Percentiles rank a stretch among this genome's conserved stretches.
These are phyloP conservation scores for Zaprionus gabonicus DNA, from an alignment of 1,140 invertebrate species.

Conservation along the genomic window DNA sequence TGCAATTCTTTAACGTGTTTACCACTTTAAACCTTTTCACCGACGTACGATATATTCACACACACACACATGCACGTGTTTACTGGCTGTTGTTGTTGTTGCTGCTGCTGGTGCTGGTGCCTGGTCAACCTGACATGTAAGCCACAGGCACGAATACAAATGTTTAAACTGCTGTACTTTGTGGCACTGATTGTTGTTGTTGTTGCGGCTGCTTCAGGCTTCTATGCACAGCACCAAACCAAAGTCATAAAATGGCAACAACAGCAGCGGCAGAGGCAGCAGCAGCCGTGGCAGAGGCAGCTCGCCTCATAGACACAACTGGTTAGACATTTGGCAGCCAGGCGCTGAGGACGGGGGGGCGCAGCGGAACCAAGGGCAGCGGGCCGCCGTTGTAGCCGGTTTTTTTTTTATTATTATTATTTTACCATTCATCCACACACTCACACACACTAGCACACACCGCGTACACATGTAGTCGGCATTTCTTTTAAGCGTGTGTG, in stretches of 20 bases:
- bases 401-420: slow-evolving; percentile 50
- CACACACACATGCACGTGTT: slow-evolving; percentile 2
- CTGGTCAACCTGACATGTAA: slow-evolving; percentile 74
- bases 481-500: slow-evolving; percentile 55
- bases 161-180: slow-evolving; percentile 70
- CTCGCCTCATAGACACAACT: slow-evolving; percentile 54
- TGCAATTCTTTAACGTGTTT: slow-evolving; percentile 50
- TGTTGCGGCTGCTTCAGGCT: slow-evolving; percentile 57
- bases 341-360: slow-evolving; percentile 8
- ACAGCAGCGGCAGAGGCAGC: slow-evolving; percentile 24
- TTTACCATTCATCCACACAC: slow-evolving; percentile 44
- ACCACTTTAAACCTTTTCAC: slow-evolving; percentile 37
- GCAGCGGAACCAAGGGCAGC: slow-evolving; percentile 23
- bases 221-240: slow-evolving; percentile 68
- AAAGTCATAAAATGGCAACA: slow-evolving; percentile 65
- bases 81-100: slow-evolving; percentile 12
- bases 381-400: slow-evolving; percentile 44
- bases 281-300: slow-evolving; percentile 16
- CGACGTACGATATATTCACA: neutral
- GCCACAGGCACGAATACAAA: slow-evolving; percentile 76
- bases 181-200: slow-evolving; percentile 52
- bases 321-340: slow-evolving; percentile 53
- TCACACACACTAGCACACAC: slow-evolving; percentile 9
- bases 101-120: slow-evolving; percentile 9
- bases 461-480: slow-evolving; percentile 26